Evolutionary conservation across 2,888 invertebrate species (phyloP).

Genomic region (Magallana nippona): DNA sequence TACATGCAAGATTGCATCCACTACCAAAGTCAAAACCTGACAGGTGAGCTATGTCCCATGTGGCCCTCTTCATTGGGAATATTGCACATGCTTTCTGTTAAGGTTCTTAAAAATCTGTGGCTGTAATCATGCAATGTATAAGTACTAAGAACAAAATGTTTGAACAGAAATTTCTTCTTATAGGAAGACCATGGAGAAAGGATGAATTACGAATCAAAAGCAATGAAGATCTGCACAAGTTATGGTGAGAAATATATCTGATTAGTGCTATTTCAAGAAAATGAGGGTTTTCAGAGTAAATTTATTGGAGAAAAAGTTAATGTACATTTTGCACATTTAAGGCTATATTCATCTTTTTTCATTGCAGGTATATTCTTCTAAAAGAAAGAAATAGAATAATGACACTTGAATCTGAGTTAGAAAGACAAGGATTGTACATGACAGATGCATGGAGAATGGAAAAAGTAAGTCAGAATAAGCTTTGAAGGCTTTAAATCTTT

Average conservation of each 20-base stretch:
- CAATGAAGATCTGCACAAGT: conserved; percentile 95
- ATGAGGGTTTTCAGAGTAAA: too few species aligned
- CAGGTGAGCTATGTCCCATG: too few species aligned
- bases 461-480: conserved; percentile 83
- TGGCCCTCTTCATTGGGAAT: too few species aligned
- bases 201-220: conserved; percentile 97
- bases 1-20: too few species aligned
- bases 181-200: conserved; percentile 90
- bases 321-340: not conserved
- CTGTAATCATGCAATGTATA: too few species aligned
- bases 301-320: too few species aligned
- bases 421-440: conserved; percentile 1
- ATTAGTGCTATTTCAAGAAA: too few species aligned
- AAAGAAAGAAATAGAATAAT: conserved; percentile 98
- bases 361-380: conserved; percentile 87
- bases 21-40: too few species aligned
- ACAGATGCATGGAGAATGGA: conserved; percentile 96
- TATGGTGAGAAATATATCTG: conserved; percentile 86
- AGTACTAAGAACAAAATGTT: too few species aligned
- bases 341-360: not conserved
- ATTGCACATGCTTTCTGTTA: too few species aligned
- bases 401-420: conserved; percentile 93
- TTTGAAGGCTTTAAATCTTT: too few species aligned
- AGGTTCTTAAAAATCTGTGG: too few species aligned
- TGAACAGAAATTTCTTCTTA: conserved; percentile 27